A percentile compares a stretch with the other conserved stretches of the same genome.
phyloP scores from a whole-genome alignment of 2,888 invertebrate species.

The Antheraea assamensis region DNA sequence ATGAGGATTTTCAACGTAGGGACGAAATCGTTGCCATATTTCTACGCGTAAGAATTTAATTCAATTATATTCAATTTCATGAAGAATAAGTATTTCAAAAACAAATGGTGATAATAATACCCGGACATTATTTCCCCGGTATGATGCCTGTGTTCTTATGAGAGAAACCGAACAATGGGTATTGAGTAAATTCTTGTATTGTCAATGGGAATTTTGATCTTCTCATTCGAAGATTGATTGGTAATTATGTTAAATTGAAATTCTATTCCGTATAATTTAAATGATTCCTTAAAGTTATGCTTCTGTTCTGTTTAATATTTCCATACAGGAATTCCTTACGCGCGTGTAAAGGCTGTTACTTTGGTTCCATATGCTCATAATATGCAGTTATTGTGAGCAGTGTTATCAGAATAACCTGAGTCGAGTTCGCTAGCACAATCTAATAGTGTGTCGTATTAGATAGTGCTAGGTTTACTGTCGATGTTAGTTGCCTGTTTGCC shows the following conservation, averaged over 20 bases:
- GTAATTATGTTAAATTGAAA: neutral
- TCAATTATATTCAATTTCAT: constrained; percentile 56
- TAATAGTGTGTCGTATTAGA: constrained; percentile 44
- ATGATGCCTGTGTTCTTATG: constrained; percentile 3
- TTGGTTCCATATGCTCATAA: constrained; percentile 34
- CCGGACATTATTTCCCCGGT: constrained; percentile 39
- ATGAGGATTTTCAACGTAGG: neutral
- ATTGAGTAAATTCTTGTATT: constrained; percentile 27
- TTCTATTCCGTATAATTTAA: constrained; percentile 1
- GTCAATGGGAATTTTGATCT: neutral
- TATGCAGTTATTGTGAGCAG: constrained; percentile 26
- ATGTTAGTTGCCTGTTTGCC: constrained; percentile 63
- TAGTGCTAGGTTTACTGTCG: constrained; percentile 59
- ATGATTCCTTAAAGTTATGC: neutral
- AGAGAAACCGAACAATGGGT: constrained; percentile 27
- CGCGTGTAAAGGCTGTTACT: constrained; percentile 35
- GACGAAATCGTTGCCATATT: constrained; percentile 49
- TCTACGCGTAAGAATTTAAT: constrained; percentile 59
- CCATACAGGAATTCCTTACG: constrained; percentile 32
- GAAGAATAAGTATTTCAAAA: constrained; percentile 69
- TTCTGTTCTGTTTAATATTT: constrained; percentile 27
- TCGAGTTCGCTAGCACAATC: constrained; percentile 18
- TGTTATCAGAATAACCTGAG: constrained; percentile 38
- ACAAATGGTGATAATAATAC: constrained; percentile 65
- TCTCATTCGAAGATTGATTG: constrained; percentile 22